These are phyloP conservation scores for Scaptodrosophila latifasciaeformis DNA, from an alignment of 2,888 invertebrate species.

Conservation along the genomic window DNA sequence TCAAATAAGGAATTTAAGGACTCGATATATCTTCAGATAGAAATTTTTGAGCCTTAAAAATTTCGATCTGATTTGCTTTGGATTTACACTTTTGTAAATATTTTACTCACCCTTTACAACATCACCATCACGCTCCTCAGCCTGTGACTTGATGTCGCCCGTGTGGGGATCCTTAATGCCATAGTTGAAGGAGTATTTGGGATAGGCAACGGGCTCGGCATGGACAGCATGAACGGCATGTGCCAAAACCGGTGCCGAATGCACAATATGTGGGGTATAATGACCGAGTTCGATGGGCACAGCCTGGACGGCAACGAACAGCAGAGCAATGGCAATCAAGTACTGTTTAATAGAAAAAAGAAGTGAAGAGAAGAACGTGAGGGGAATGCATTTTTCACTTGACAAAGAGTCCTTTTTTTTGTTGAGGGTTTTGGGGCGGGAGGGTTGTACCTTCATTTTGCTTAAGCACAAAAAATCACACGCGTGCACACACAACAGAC, in stretches of 20 bases:
- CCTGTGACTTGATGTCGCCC: conserved; percentile 83
- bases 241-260: conserved; percentile 67
- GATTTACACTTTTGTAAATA: too few relatives aligned
- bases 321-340: conserved; percentile 72
- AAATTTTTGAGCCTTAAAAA: too few relatives aligned
- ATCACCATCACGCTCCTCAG: conserved; percentile 82
- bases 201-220: conserved; percentile 77
- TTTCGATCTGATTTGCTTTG: too few relatives aligned
- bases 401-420: too few relatives aligned
- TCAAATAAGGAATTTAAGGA: too few relatives aligned
- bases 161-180: conserved; percentile 83
- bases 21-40: too few relatives aligned
- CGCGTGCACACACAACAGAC: conserved; percentile 46
- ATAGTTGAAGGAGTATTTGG: conserved; percentile 83
- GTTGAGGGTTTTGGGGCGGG: too few relatives aligned
- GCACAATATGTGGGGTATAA: conserved; percentile 61
- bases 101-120: conserved; percentile 79
- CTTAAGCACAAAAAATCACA: conserved; percentile 29
- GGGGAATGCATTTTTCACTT: too few relatives aligned
- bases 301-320: conserved; percentile 72
- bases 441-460: conserved; percentile 54
- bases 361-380: conserved; percentile 23
- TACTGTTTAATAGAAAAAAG: conserved; percentile 60
- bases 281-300: conserved; percentile 74
- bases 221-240: conserved; percentile 70